Evolutionary conservation across 2,797 vertebrate species (phyloP).

Genomic region (Anguilla obscura): DNA sequence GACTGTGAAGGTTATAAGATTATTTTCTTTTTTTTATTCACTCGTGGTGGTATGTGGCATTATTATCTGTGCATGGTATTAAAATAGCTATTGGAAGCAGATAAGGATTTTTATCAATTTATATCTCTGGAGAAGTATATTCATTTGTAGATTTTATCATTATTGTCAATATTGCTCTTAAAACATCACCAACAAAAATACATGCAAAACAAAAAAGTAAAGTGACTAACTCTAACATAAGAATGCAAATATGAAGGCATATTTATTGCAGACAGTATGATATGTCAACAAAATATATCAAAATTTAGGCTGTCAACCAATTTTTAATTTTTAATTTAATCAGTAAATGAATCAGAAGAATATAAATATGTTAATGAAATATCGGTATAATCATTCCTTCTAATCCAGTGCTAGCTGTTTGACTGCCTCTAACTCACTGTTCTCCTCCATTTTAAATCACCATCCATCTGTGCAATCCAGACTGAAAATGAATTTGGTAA

Average conservation of each 20-base stretch:
- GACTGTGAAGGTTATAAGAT: not conserved
- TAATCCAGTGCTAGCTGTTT: not conserved
- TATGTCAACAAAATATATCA: not conserved
- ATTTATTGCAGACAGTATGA: not conserved
- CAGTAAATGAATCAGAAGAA: not conserved
- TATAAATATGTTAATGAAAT: no score
- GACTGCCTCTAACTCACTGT: not conserved
- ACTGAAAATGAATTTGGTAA: not conserved
- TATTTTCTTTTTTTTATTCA: not conserved
- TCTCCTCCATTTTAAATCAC: not conserved
- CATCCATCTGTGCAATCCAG: not conserved
- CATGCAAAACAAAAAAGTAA: not conserved
- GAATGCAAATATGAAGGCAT: not conserved
- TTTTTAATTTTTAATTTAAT: not conserved
- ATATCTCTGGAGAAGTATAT: not conserved
- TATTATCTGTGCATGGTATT: no score
- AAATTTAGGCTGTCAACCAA: no score
- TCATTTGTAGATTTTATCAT: not conserved
- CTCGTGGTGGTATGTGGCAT: not conserved
- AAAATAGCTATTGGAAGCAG: no score
- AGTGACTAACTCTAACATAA: not conserved
- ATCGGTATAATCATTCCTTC: no score
- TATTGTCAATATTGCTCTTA: not conserved
- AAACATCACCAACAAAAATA: not conserved
- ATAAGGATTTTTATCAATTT: not conserved